phyloP scores from a whole-genome alignment of 2,888 invertebrate genomes.

The Macaria notata region DNA sequence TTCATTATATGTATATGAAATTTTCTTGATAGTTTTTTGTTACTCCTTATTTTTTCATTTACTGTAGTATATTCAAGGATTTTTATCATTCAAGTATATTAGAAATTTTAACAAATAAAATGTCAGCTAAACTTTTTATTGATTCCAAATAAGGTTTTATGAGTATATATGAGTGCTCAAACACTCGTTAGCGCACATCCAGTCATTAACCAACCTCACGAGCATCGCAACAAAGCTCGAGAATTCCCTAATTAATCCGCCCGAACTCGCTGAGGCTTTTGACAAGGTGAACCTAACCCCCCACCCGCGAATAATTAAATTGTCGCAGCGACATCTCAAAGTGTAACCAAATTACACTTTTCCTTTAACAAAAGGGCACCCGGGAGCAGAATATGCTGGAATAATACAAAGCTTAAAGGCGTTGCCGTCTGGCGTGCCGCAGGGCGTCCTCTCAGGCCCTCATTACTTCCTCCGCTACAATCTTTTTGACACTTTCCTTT shows the following conservation, averaged over 20 bases:
- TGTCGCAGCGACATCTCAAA: conserved; percentile 79
- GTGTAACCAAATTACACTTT: conserved; percentile 80
- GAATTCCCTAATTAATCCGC: conserved; percentile 53
- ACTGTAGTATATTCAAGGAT: too few relatives aligned
- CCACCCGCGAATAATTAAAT: conserved; percentile 74
- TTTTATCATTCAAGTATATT: too few relatives aligned
- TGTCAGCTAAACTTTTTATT: too few relatives aligned
- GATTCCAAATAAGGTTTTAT: too few relatives aligned
- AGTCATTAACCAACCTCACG: conserved; percentile 29
- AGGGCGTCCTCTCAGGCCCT: conserved; percentile 64
- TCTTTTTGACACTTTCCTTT: conserved; percentile 72
- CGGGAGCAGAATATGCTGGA: conserved; percentile 60
- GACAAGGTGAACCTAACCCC: conserved; percentile 69
- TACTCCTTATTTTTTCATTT: too few relatives aligned
- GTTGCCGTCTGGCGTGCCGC: conserved; percentile 60
- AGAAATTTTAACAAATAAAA: too few relatives aligned
- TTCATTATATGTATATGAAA: too few relatives aligned
- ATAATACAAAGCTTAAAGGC: conserved; percentile 78
- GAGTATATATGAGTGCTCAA: too few relatives aligned
- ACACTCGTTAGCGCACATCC: too few relatives aligned
- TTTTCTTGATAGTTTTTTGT: too few relatives aligned
- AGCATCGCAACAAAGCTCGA: conserved; percentile 28
- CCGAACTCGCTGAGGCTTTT: conserved; percentile 65
- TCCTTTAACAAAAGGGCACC: conserved; percentile 69
- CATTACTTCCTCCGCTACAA: conserved; percentile 59